phyloP scores from a whole-genome alignment of 2,888 invertebrate species.

The Amiota mariae region DNA sequence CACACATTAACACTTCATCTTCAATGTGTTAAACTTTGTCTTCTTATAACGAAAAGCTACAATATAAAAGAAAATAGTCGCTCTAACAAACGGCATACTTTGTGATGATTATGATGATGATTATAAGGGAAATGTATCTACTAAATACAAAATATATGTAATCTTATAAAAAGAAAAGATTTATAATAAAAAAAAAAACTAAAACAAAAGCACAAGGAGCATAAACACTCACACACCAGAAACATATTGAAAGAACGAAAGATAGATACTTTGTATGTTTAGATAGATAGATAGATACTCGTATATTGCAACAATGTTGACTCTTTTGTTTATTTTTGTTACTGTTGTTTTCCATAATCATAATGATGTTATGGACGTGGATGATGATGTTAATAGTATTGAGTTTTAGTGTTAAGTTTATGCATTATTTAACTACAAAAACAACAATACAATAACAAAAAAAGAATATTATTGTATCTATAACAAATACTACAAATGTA shows the following conservation, averaged over 20 bases:
- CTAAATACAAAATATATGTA: not conserved
- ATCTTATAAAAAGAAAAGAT: not conserved
- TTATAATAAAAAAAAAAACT: slow-evolving; percentile 1
- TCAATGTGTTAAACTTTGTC: not conserved
- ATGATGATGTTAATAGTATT: too few relatives aligned
- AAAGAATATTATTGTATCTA: slow-evolving; percentile 20
- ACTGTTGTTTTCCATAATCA: not conserved
- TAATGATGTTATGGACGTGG: too few relatives aligned
- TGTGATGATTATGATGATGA: too few relatives aligned
- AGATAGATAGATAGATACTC: slow-evolving; percentile 32
- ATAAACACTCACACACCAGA: too few relatives aligned
- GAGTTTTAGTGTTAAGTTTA: not conserved
- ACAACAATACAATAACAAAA: slow-evolving; percentile 40
- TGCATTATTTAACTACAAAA: slow-evolving; percentile 25
- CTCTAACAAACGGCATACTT: not conserved
- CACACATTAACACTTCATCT: slow-evolving; percentile 14
- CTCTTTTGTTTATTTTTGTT: slow-evolving; percentile 3
- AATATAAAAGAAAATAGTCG: not conserved
- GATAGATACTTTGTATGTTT: not conserved
- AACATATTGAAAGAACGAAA: too few relatives aligned
- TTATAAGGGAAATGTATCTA: not conserved
- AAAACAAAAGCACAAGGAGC: too few relatives aligned
- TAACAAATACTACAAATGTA: not conserved
- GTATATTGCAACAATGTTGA: slow-evolving; percentile 27
- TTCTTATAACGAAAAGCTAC: too few relatives aligned